Conservation (phyloP, 2,797 vertebrate genomes). For the Erpetoichthys calabaricus region DNA sequence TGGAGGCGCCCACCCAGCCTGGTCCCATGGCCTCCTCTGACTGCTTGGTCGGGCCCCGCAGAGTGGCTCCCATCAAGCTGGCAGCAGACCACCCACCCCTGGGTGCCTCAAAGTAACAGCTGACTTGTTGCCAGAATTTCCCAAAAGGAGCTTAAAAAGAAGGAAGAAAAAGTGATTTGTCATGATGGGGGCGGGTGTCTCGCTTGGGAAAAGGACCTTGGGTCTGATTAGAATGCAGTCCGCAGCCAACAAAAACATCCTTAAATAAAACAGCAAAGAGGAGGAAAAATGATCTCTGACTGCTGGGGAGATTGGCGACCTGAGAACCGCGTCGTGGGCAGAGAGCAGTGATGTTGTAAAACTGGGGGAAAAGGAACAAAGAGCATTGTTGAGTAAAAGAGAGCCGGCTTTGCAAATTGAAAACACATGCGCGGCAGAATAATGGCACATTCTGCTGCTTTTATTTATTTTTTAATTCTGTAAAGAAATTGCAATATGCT, state of each 20-base stretch:
- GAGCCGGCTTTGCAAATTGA: slow-evolving; percentile 64
- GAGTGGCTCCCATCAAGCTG: too few species aligned
- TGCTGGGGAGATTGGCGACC: slow-evolving; percentile 52
- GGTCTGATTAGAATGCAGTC: slow-evolving; percentile 71
- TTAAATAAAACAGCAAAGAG: slow-evolving; percentile 70
- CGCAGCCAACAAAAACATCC: slow-evolving; percentile 87
- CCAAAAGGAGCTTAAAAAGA: too few species aligned
- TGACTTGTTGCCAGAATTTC: too few species aligned
- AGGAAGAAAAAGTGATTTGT: too few species aligned
- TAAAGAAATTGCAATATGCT: slow-evolving; percentile 53
- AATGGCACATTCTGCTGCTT: slow-evolving; percentile 31
- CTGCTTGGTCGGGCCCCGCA: too few species aligned
- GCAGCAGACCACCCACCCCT: too few species aligned
- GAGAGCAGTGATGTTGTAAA: slow-evolving; percentile 54
- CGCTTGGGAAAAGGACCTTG: slow-evolving; percentile 83
- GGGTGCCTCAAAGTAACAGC: too few species aligned
- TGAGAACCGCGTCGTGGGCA: slow-evolving; percentile 64
- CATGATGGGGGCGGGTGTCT: slow-evolving; percentile 52
- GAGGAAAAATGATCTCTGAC: slow-evolving; percentile 24
- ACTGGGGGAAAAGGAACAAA: slow-evolving; percentile 75
- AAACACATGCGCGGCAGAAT: slow-evolving; percentile 77
- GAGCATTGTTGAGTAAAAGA: slow-evolving; percentile 74
- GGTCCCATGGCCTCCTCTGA: too few species aligned
- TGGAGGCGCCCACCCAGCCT: too few species aligned
- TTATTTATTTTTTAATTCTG: slow-evolving; percentile 26